phyloP scores from a whole-genome alignment of 2,888 invertebrate genomes.

The Miltochrista miniata region DNA sequence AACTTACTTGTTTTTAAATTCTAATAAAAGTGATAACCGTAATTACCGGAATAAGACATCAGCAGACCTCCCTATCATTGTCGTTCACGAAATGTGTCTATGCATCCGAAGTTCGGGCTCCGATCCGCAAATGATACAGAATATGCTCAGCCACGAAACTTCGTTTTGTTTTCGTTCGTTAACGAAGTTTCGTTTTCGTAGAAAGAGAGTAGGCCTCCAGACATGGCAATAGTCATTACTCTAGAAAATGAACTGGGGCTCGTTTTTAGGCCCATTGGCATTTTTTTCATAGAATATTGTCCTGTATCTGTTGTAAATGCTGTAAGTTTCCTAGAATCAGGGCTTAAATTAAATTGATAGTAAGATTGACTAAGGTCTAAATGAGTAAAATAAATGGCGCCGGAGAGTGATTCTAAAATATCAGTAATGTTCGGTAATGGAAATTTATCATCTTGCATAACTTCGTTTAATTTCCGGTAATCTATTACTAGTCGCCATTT shows the following conservation, averaged over 20 bases:
- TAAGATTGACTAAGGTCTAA: conserved; percentile 12
- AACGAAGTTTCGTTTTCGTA: no score
- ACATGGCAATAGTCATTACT: not conserved
- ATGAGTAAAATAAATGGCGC: conserved; percentile 11
- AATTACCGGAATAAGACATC: no score
- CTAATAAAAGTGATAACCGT: no score
- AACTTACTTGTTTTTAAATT: no score
- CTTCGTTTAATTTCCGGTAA: conserved; percentile 12
- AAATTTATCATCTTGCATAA: conserved; percentile 7
- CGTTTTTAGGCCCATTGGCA: conserved; percentile 14
- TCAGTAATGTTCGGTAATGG: not conserved
- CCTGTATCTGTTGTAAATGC: conserved; percentile 11
- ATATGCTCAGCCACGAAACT: no score
- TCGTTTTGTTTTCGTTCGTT: no score
- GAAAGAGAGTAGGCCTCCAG: no score
- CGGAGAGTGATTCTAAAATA: no score
- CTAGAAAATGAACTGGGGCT: conserved; percentile 8
- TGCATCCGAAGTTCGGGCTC: no score
- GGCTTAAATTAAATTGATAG: conserved; percentile 7
- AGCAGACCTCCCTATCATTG: no score
- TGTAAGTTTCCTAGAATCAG: conserved; percentile 14
- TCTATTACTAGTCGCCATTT: conserved; percentile 17
- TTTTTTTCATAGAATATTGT: conserved; percentile 9
- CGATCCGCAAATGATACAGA: no score
- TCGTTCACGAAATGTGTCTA: no score